A percentile compares a stretch with the other conserved stretches of the same genome.
These are phyloP conservation scores for Cottus gobio DNA, from an alignment of 2,113 vertebrate species.

Conservation along the genomic window DNA sequence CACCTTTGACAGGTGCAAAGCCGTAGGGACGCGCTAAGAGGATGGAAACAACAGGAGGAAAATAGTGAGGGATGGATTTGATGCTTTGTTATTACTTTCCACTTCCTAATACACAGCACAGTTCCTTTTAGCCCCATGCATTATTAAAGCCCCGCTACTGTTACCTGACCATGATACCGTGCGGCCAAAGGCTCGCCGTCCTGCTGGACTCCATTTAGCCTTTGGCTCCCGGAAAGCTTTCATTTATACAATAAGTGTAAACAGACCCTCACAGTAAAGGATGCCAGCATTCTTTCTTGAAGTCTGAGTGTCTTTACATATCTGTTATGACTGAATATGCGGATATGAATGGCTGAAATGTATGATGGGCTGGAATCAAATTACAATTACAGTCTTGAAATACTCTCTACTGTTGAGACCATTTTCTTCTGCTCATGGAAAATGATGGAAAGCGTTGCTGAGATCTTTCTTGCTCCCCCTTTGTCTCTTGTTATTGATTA, in stretches of 20 bases:
- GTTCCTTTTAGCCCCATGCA: conserved; percentile 61
- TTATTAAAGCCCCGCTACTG: conserved; percentile 55
- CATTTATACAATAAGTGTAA: conserved; percentile 25
- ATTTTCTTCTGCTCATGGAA: not conserved
- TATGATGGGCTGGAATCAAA: not conserved
- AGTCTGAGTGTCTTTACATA: not conserved
- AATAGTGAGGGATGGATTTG: not conserved
- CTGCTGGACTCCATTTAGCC: not conserved
- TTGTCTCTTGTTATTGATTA: conserved; percentile 7
- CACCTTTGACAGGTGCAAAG: conserved; percentile 4
- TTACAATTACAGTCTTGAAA: not conserved
- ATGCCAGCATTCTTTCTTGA: not conserved
- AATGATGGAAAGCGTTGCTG: not conserved
- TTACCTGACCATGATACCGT: conserved; percentile 28
- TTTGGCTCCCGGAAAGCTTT: conserved; percentile 5
- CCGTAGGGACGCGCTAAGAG: not conserved
- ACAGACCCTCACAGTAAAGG: not conserved
- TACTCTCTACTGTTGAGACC: not conserved
- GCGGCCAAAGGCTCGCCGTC: conserved; percentile 23
- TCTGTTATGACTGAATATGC: not conserved
- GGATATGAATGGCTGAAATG: not conserved
- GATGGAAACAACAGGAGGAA: not conserved
- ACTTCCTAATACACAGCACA: conserved; percentile 39
- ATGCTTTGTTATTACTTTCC: conserved; percentile 44
- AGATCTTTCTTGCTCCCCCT: not conserved